Base-by-base conservation (phyloP, 1,140 invertebrate species). In the Aculops lycopersici region DNA sequence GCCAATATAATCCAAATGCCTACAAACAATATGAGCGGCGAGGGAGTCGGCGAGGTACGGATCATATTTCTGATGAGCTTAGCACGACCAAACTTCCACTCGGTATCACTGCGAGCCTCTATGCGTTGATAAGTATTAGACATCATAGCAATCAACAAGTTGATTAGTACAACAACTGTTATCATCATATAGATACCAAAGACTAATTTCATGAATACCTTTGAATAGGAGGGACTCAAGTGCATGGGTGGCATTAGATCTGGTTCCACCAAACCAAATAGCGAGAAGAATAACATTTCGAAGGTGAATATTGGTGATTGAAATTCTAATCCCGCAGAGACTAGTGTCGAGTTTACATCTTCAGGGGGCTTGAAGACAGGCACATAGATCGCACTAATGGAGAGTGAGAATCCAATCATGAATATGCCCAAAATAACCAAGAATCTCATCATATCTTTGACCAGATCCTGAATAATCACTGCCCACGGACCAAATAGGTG, bases 121-220 rank as follows among this genome's bases (percentile, higher is more conserved):
- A 95, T 95, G 48, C 86, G 67, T 59, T 94, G 84, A 59, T 95
- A 95, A 49, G 88, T 95, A 65, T 95, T 84, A 53, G 80, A 86
- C 84, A 95, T 94, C 88, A 95, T 94, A 63, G 88, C 88, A 70
- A 95, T 95, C 51, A 95, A 71, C 54, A 94, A 69, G 65, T 92
- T 94, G 62, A 94, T 86, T 49, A 95, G 69, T 50, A 94, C 88
- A 58, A 95, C 76, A 49, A 94, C 73, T 46, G 81, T 84, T 53
- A 94, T 80, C 68, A 92, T 70, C 70, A 92, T 77, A 69, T 92
- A 94, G 52, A 80, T 71, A 20, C 81, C 84, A 60, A 92, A 92
- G 43, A 84, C 70, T 53, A 63, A 49, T 51, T 60, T 60, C 44
- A 60, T 57, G 20, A 67, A 50, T 14, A 52, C 59, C 40, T 59